Conservation (phyloP, 2,797 vertebrate genomes). For the Taeniopygia guttata region DNA sequence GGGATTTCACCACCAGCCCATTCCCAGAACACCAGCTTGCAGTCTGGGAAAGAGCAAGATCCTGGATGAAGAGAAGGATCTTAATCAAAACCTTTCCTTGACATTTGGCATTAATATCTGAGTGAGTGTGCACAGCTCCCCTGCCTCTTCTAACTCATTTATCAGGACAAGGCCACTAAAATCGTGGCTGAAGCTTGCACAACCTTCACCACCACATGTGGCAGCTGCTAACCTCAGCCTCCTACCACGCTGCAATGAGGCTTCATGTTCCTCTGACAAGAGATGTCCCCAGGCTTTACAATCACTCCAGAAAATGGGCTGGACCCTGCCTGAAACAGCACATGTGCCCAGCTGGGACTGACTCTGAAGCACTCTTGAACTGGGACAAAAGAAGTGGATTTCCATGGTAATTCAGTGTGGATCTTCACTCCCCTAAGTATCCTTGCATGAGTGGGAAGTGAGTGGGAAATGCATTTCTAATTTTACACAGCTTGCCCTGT, state of each 20-base stretch:
- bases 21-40: constrained; percentile 15
- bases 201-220: background rate
- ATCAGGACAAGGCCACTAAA: background rate
- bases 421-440: background rate
- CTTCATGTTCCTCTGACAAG: background rate
- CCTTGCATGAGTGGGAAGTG: background rate
- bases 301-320: background rate
- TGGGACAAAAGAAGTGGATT: background rate
- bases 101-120: constrained; percentile 61
- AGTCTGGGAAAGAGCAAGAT: constrained; percentile 22
- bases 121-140: background rate
- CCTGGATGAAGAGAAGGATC: background rate
- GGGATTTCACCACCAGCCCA: background rate
- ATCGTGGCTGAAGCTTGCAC: background rate
- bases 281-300: background rate
- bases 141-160: background rate
- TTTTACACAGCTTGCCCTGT: background rate
- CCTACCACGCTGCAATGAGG: fast-evolving
- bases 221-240: background rate
- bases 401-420: background rate
- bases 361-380: background rate
- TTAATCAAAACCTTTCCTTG: constrained; percentile 56
- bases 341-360: background rate
- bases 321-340: background rate
- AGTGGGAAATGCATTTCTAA: constrained; percentile 13